Conservation (phyloP, 2,797 vertebrate species). For the Phaenicophaeus curvirostris region DNA sequence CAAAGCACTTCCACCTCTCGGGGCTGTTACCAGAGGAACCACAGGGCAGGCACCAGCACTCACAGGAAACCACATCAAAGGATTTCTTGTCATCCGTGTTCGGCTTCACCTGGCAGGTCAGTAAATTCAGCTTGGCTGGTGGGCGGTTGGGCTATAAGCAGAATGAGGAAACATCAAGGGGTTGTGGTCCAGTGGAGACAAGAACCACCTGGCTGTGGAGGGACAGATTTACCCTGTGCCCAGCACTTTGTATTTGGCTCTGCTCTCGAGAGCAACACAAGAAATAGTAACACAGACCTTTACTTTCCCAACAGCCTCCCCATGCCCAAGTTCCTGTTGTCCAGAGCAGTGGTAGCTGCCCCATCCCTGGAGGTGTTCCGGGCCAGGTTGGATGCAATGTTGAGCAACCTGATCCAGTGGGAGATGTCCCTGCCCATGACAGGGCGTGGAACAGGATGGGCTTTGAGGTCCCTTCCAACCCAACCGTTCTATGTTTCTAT, state of each 20-base stretch:
- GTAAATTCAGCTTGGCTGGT: constrained; percentile 85
- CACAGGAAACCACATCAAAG: constrained; percentile 87
- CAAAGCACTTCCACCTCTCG: neutral
- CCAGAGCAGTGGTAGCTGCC: too few relatives aligned
- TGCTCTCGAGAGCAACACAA: neutral
- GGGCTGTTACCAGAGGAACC: neutral
- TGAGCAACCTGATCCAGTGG: too few relatives aligned
- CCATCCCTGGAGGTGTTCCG: too few relatives aligned
- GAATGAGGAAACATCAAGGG: neutral
- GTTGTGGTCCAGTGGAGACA: neutral
- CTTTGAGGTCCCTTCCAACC: too few relatives aligned
- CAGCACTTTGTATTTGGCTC: neutral
- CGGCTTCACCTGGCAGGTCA: constrained; percentile 89
- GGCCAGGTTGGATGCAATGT: too few relatives aligned
- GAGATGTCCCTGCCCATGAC: too few relatives aligned
- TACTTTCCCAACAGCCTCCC: neutral
- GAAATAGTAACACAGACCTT: neutral
- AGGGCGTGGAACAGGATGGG: too few relatives aligned
- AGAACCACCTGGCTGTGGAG: neutral
- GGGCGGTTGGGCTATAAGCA: constrained; percentile 78
- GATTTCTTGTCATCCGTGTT: constrained; percentile 87
- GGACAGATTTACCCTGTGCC: neutral
- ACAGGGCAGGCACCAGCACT: neutral
- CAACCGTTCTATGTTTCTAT: too few relatives aligned
- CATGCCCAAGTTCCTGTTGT: neutral